Conservation (phyloP, 2,113 vertebrate species). For the Hippocampus abdominalis region DNA sequence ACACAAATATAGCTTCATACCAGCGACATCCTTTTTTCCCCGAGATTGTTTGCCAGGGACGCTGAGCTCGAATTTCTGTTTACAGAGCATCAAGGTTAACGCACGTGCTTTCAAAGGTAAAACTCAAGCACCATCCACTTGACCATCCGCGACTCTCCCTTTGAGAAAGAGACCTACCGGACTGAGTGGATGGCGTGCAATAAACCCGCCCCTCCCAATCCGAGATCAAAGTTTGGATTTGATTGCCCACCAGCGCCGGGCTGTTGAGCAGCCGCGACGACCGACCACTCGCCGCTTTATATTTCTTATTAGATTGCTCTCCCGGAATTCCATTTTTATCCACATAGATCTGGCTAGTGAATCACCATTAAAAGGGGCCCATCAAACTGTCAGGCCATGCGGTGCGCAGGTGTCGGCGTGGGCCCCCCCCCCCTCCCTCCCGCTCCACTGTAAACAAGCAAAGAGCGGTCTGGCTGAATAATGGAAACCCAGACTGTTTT, state of each 20-base stretch:
- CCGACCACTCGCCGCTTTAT: conserved; percentile 65
- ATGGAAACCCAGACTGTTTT: conserved; percentile 64
- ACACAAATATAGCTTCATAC: too few species aligned
- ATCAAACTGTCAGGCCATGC: conserved; percentile 74
- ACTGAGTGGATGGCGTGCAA: conserved; percentile 55
- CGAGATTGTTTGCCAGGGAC: not conserved
- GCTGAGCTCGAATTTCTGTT: conserved; percentile 47
- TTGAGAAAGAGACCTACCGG: conserved; percentile 31
- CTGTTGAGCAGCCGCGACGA: conserved; percentile 50
- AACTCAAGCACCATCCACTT: conserved; percentile 50
- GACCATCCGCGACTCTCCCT: conserved; percentile 50
- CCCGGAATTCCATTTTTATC: conserved; percentile 78
- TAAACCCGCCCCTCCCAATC: conserved; percentile 38
- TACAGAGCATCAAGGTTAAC: conserved; percentile 56
- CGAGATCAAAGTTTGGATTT: conserved; percentile 71
- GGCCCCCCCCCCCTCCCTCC: conserved; percentile 48
- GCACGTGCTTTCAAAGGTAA: conserved; percentile 49
- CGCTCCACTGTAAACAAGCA: conserved; percentile 72
- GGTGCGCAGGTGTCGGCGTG: conserved; percentile 65
- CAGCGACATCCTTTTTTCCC: too few species aligned
- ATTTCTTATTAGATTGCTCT: conserved; percentile 74
- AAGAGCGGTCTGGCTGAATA: conserved; percentile 59
- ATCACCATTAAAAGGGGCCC: conserved; percentile 74
- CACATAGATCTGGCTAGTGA: conserved; percentile 74
- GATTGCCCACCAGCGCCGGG: conserved; percentile 57